Evolutionary conservation across 2,113 vertebrate genomes (phyloP), one percentile per base, ranked within the genome.

Genomic region (Tupaia chinensis): DNA sequence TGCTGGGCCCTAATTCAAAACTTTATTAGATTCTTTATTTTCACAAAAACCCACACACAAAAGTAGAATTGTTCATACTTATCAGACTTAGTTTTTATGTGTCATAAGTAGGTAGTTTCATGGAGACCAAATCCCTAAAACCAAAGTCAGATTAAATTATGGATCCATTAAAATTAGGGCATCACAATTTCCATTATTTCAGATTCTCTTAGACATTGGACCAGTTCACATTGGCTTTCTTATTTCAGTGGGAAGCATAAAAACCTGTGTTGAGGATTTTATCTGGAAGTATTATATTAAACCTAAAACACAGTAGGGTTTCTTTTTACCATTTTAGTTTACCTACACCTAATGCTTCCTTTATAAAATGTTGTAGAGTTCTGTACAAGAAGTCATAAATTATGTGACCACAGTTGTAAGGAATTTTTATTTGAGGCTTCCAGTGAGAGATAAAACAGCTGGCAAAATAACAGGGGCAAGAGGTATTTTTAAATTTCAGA

Each of bases 321-420:
- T 96, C 32, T 89, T 91, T 78, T 7, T n/a, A 61, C 63, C 81
- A 10, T 58, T 44, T 78, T 89, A 56, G 56, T 84, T 95, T 87
- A 86, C 29, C 61, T 83, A 72, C 1, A 73, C 5, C 65, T 27
- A 11, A 65, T 74, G 14, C 29, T 88, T 94, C 63, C 17, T 91
- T 88, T 93, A 94, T 81, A 86, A 85, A 94, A 89, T n/a, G 54
- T 60, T 78, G 81, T 16, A 12, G 8, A 95, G 72, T 80, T 89
- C 15, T 79, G 3, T 7, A 87, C 14, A 93, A 9, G 9, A n/a
- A 87, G 27, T 10, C 10, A 53, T 44, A 80, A 93, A 80, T 61
- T 34, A 92, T 73, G 11, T 65, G 12, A 96, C 19, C 12, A 56
- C 58, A 63, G 27, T 66, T 54, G 65, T 27, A 70, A 79, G 16